These are phyloP conservation scores for Drosophila watanabei DNA, from an alignment of 1,140 invertebrate genomes.

Conservation along the genomic window DNA sequence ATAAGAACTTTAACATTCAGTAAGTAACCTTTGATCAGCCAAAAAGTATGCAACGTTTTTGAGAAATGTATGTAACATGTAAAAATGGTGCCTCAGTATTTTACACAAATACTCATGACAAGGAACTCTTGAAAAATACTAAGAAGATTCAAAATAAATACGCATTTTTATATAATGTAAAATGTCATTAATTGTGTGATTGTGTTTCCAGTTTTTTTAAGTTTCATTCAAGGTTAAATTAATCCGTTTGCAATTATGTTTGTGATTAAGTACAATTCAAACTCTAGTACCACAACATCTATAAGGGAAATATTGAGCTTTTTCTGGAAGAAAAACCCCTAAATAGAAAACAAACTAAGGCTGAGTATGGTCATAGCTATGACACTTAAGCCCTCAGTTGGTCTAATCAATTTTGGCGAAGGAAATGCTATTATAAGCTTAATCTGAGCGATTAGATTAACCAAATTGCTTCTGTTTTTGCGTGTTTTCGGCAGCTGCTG, in stretches of 20 bases:
- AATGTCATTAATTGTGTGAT: no score
- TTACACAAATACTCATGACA: neutral
- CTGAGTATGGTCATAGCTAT: neutral
- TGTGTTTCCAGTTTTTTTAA: no score
- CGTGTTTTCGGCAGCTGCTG: slow-evolving; percentile 43
- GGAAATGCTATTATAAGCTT: slow-evolving; percentile 53
- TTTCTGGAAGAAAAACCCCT: neutral
- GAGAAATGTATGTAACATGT: neutral
- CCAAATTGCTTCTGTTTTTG: slow-evolving; percentile 30
- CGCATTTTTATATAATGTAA: neutral
- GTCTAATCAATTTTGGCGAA: slow-evolving; percentile 26
- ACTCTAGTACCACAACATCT: neutral
- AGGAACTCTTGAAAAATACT: neutral
- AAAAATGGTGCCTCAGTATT: neutral
- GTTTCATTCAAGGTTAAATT: no score
- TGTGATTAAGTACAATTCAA: no score
- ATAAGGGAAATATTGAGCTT: neutral
- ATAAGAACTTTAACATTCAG: no score
- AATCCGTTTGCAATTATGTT: no score
- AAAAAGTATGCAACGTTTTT: slow-evolving; percentile 12
- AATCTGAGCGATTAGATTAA: slow-evolving; percentile 73
- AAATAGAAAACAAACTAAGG: neutral
- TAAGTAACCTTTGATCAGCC: neutral
- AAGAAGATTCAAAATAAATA: neutral
- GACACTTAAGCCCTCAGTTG: slow-evolving; percentile 1